Evolutionary conservation across 2,113 vertebrate genomes (phyloP), one percentile per base, ranked within the genome.

Genomic region (Henicopernis longicauda): DNA sequence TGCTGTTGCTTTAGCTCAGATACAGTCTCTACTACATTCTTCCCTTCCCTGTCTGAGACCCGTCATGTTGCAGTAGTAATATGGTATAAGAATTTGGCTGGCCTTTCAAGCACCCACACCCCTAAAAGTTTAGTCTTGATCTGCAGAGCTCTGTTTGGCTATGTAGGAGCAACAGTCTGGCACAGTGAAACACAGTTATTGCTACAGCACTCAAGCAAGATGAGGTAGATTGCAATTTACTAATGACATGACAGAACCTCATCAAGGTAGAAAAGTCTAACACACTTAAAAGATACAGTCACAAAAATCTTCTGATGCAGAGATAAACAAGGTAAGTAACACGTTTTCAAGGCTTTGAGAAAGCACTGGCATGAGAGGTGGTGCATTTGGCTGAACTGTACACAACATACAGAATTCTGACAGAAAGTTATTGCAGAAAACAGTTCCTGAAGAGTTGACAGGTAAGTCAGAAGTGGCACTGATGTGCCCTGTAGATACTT

Each of bases 141-240:
- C 42, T 34, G 42, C 54, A 52, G 61, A 62, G 31, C 38, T 73
- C 22, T 55, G 49, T 38, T 77, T 7, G 36, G 25, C 29, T 36
- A 21, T 0, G 0, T 1, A 38, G 34, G 55, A 89, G 21, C 69
- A 89, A 14, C 7, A 50, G 25, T 17, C 31, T 54, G 11, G 8
- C 31, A 49, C 7, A 49, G 9, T 72, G 40, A 76, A 90, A 69
- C 1, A 0, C 21, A 25, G 45, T 25, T 76, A 80, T 4, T 72
- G 25, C 38, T 54, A 63, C 25, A 73, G 44, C 2, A 1, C 57
- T 84, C 29, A 84, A 84, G 23, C 23, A 73, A 77, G 34, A 55
- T 16, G 38, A 79, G 20, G 40, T 10, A 69, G 54, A 45, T 15
- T 40, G 34, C 36, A 77, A 23, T 52, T 78, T 34, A 58, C 34